These are phyloP conservation scores for Tachystola acroxantha DNA, from an alignment of 2,888 invertebrate species.

Conservation along the genomic window DNA sequence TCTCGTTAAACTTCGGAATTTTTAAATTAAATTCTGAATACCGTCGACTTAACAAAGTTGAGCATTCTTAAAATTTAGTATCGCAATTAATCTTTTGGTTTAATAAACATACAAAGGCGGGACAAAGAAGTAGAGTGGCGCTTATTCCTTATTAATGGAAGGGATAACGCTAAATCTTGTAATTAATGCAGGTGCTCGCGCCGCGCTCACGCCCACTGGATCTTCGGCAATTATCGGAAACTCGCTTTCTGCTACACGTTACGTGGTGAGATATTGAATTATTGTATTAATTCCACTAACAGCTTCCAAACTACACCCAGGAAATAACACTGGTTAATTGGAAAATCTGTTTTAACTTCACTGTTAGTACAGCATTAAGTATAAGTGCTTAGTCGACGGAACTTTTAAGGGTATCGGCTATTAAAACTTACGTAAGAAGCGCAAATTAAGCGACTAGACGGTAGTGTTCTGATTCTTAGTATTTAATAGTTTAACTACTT, in stretches of 20 bases:
- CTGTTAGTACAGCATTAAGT: neutral
- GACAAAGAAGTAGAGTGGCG: conserved; percentile 44
- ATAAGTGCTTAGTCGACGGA: neutral
- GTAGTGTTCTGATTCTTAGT: too few relatives aligned
- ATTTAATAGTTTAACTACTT: too few relatives aligned
- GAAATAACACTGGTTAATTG: conserved; percentile 38
- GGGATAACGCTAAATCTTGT: conserved; percentile 67
- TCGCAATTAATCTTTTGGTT: conserved; percentile 69
- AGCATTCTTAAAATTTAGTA: conserved; percentile 69
- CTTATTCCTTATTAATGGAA: conserved; percentile 67
- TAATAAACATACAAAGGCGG: conserved; percentile 57
- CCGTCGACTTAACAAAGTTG: conserved; percentile 64
- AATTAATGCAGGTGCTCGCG: conserved; percentile 70
- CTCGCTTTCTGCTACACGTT: conserved; percentile 53
- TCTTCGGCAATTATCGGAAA: conserved; percentile 62
- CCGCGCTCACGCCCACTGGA: conserved; percentile 41
- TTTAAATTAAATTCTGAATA: conserved; percentile 76
- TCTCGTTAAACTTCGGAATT: conserved; percentile 75
- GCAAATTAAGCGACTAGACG: too few relatives aligned
- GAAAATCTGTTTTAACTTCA: conserved; percentile 37
- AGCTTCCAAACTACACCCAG: conserved; percentile 44
- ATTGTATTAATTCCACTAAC: conserved; percentile 50
- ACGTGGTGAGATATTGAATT: conserved; percentile 47
- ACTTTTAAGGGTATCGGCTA: neutral
- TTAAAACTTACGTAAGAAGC: neutral